phyloP scores from a whole-genome alignment of 2,888 invertebrate genomes.

The Lutraria lutraria region DNA sequence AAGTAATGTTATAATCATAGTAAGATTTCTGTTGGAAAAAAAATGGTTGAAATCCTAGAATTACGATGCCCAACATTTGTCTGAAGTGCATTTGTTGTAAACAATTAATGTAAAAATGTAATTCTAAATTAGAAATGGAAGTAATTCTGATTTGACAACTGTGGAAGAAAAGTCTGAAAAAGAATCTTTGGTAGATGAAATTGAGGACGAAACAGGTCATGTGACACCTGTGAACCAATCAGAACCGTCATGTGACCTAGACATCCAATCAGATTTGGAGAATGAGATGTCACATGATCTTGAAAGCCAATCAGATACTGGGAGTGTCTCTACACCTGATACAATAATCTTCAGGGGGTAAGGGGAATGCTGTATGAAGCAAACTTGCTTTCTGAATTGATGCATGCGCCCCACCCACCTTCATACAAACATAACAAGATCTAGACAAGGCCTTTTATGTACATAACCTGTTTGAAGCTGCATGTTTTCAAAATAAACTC shows the following conservation, averaged over 20 bases:
- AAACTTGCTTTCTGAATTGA: constrained; percentile 14
- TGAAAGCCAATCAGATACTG: constrained; percentile 72
- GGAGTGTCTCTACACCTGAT: constrained; percentile 78
- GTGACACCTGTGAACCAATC: constrained; percentile 49
- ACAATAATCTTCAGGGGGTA: constrained; percentile 75
- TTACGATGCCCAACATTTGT: no score
- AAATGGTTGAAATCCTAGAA: no score
- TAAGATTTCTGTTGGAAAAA: no score
- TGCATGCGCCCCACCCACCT: constrained; percentile 25
- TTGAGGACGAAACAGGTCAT: constrained; percentile 40
- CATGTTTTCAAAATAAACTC: not conserved
- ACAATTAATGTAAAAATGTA: no score
- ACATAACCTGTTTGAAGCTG: not conserved
- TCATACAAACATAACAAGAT: not conserved
- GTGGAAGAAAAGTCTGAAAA: constrained; percentile 43
- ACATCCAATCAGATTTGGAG: constrained; percentile 46
- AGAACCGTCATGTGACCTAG: constrained; percentile 49
- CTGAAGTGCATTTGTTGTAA: no score
- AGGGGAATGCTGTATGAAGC: constrained; percentile 62
- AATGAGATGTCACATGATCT: constrained; percentile 65
- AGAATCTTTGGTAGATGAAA: constrained; percentile 49
- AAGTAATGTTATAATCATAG: no score
- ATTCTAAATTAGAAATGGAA: constrained; percentile 30
- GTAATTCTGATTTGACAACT: constrained; percentile 41
- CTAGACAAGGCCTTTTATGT: not conserved